Percentiles rank a stretch among this genome's conserved stretches.
Conservation (phyloP, 2,797 vertebrate species). For the Rhinoraja longicauda region DNA sequence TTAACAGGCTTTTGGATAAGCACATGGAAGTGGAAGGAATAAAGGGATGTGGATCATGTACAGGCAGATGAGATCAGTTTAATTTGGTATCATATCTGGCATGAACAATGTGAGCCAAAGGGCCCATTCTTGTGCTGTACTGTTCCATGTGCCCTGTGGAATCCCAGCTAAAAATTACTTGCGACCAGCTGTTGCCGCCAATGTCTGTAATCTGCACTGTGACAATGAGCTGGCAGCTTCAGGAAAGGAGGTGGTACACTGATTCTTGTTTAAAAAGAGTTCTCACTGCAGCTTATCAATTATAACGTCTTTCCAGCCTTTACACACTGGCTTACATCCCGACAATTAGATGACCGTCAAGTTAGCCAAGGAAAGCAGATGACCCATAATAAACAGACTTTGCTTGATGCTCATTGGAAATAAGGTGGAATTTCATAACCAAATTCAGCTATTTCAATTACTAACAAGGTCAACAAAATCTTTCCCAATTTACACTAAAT, state of each 20-base stretch:
- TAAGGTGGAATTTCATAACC: neutral
- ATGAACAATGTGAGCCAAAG: too few species aligned
- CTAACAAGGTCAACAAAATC: neutral
- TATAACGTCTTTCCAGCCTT: neutral
- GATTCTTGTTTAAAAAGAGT: neutral
- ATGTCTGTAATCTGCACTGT: neutral
- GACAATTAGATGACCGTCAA: neutral
- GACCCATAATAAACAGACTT: neutral
- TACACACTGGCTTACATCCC: neutral
- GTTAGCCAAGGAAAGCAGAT: neutral
- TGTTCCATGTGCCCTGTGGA: neutral
- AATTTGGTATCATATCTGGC: too few species aligned
- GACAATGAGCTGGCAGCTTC: too few species aligned
- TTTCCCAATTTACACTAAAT: neutral
- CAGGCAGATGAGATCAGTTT: too few species aligned
- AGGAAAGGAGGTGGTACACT: neutral
- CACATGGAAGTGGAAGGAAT: too few species aligned
- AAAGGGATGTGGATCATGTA: too few species aligned
- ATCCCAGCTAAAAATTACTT: neutral
- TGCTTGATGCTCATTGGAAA: neutral
- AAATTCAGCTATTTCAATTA: neutral
- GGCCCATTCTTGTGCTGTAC: too few species aligned
- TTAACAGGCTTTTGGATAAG: too few species aligned
- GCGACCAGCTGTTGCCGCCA: neutral
- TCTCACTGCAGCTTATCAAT: neutral